Evolutionary conservation across 2,113 vertebrate species (phyloP).

Genomic region (Archilochus colubris): DNA sequence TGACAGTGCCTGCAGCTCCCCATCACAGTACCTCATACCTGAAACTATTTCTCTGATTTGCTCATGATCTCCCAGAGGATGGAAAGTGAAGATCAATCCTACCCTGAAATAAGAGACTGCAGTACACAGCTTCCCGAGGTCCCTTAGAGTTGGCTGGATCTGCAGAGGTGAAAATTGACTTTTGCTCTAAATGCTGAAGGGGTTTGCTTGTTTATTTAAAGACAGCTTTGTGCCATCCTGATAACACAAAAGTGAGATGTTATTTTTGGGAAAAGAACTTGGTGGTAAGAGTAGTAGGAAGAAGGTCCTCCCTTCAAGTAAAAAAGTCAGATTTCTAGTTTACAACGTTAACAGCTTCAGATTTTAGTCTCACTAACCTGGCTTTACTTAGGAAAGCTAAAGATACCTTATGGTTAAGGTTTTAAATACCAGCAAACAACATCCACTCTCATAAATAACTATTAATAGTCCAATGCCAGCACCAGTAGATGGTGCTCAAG

Average conservation of each 20-base stretch:
- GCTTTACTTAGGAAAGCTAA: neutral
- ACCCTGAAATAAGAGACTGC: neutral
- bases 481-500: constrained; percentile 28
- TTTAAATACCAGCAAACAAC: neutral
- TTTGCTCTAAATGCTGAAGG: neutral
- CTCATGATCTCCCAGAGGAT: neutral
- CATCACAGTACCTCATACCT: neutral
- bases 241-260: neutral
- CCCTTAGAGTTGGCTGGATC: neutral
- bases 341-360: neutral
- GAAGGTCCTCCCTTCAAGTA: neutral
- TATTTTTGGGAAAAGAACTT: neutral
- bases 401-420: neutral
- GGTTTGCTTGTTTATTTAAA: neutral
- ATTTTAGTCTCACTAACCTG: neutral
- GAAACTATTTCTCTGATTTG: neutral
- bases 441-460: neutral
- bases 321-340: neutral
- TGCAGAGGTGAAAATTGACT: neutral
- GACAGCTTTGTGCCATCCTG: neutral
- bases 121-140: neutral
- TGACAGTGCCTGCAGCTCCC: neutral
- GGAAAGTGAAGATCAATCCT: neutral
- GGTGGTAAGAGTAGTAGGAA: neutral
- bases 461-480: neutral